Evolutionary conservation across 2,113 vertebrate genomes (phyloP).

Genomic region (Smithornis capensis): DNA sequence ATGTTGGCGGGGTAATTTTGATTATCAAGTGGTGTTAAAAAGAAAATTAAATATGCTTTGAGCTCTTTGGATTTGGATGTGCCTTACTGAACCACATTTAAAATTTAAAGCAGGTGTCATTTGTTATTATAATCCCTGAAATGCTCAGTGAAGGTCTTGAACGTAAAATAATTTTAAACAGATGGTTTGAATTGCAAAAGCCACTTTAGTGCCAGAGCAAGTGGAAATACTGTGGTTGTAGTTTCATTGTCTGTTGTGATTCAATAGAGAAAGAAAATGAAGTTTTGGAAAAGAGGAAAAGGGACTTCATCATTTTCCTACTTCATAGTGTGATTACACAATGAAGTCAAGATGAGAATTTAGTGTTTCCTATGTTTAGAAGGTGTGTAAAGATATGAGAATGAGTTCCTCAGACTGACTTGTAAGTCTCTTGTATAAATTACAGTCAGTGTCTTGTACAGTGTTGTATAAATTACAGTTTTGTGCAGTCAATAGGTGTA

Average conservation of each 20-base stretch:
- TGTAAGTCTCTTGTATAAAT: neutral
- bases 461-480: neutral
- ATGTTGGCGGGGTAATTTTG: neutral
- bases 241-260: neutral
- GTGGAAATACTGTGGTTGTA: neutral
- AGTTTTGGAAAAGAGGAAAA: neutral
- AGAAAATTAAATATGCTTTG: constrained; percentile 2
- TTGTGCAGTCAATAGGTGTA: neutral
- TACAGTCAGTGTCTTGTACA: neutral
- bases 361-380: neutral
- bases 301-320: neutral
- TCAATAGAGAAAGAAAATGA: neutral
- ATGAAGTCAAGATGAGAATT: neutral
- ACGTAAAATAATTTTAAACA: constrained; percentile 9
- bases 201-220: neutral
- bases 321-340: neutral
- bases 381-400: neutral
- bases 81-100: constrained; percentile 19
- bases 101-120: constrained; percentile 37
- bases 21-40: neutral
- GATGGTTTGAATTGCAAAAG: constrained; percentile 1
- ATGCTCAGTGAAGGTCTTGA: neutral
- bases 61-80: constrained; percentile 1
- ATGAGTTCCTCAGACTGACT: neutral
- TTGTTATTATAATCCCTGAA: constrained; percentile 34